Evolutionary conservation across 2,888 invertebrate species (phyloP).

Genomic region (Morinoia aosen): DNA sequence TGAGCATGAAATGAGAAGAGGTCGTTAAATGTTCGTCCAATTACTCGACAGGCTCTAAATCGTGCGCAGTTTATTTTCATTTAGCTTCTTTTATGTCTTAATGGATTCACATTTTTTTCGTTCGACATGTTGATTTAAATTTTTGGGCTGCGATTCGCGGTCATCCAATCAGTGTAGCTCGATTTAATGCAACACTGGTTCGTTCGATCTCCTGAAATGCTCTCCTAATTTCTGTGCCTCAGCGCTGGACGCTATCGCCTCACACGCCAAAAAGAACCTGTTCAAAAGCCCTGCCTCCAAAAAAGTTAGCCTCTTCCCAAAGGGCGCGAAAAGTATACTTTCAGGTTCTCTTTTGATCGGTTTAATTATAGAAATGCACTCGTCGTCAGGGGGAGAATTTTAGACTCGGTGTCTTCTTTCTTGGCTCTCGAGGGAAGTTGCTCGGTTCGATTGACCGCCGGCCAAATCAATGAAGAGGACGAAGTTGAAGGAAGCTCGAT

Average conservation of each 20-base stretch:
- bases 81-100: neutral
- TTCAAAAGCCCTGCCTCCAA: slow-evolving; percentile 6
- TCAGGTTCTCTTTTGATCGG: slow-evolving; percentile 47
- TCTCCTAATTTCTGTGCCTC: slow-evolving; percentile 46
- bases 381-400: slow-evolving; percentile 36
- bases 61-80: neutral
- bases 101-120: neutral
- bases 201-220: slow-evolving; percentile 6
- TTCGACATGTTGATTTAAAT: neutral
- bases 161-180: slow-evolving; percentile 40
- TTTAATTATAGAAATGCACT: slow-evolving; percentile 52
- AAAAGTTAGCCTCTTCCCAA: neutral
- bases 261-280: slow-evolving; percentile 23
- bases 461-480: slow-evolving; percentile 23
- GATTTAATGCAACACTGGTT: slow-evolving; percentile 42
- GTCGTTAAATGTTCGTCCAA: neutral
- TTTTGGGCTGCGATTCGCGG: slow-evolving; percentile 9
- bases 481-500: neutral
- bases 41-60: neutral
- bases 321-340: slow-evolving; percentile 46
- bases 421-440: slow-evolving; percentile 18
- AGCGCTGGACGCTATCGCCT: slow-evolving; percentile 36
- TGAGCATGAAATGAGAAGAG: neutral
- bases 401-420: slow-evolving; percentile 1
- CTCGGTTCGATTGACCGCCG: slow-evolving; percentile 19